Evolutionary conservation across 1,140 invertebrate species (phyloP).

Genomic region (Penaeus indicus): DNA sequence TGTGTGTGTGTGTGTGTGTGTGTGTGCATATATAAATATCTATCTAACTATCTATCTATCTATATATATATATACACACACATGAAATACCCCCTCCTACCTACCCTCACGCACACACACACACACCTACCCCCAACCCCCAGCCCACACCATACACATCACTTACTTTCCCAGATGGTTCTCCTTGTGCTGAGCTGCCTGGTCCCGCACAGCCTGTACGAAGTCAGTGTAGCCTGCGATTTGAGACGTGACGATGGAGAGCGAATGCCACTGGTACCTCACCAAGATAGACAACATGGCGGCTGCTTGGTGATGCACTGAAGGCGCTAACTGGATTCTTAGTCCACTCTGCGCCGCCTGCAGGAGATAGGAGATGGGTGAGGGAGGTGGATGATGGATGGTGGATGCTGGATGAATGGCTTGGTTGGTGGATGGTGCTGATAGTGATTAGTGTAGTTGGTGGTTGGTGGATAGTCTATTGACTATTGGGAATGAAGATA

Average conservation of each 20-base stretch:
- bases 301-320: slow-evolving; percentile 88
- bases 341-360: slow-evolving; percentile 63
- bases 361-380: background rate
- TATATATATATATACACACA: background rate
- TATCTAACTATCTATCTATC: background rate
- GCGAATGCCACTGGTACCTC: slow-evolving; percentile 96
- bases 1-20: background rate
- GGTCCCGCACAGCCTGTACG: too few species aligned
- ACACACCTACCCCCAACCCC: too few species aligned
- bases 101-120: background rate
- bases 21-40: background rate
- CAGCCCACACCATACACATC: too few species aligned
- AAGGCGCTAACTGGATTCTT: slow-evolving; percentile 92
- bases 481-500: background rate
- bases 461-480: too few species aligned
- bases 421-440: too few species aligned
- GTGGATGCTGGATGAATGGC: too few species aligned
- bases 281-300: slow-evolving; percentile 94
- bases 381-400: background rate
- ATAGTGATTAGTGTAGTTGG: too few species aligned
- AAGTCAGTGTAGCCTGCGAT: too few species aligned
- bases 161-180: too few species aligned
- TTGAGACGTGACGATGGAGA: too few species aligned
- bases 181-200: too few species aligned
- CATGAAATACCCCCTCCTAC: too few species aligned